Base-by-base conservation (phyloP, 2,113 vertebrate species). In the Psittacus erithacus region DNA sequence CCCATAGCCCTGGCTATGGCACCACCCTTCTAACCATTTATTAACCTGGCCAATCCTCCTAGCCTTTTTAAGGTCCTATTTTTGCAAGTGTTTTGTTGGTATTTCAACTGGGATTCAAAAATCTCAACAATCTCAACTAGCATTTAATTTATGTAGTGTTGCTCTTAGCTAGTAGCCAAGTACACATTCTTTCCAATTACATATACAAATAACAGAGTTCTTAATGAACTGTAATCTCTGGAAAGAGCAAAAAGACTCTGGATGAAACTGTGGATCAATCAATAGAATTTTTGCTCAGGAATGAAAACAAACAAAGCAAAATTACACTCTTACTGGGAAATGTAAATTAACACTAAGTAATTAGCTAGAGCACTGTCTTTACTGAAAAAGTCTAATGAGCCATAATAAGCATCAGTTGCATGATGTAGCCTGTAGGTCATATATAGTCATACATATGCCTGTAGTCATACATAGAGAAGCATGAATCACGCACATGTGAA, bases 141-240 rank as follows among this genome's bases (percentile, higher is more conserved):
- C 76, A 60, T 90, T 93, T 91, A 94, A 95, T 93, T 95, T 95
- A 96, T 80, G 83, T 91, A 60, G 75, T 93, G 87, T 83, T 84
- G 74, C 18, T 88, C 35, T 92, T 53, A n/a, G n/a, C 71, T 84
- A 55, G 38, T 95, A 86, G 92, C 92, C 88, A 96, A 92, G 65
- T 71, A 83, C 24, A 22, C 78, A 71, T 95, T 95, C 93, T 95
- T 95, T 89, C 55, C 67, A 92, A 88, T 94, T 88, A 86, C 29
- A 71, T 60, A 68, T 41, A 74, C 82, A 96, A 90, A 92, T 88
- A 93, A 69, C 19, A 65, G 70, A 57, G 82, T 44, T 93, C 77
- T 78, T 94, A 93, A 96, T 94, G 95, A 96, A 62, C 82, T 95
- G 93, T 76, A 86, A 94, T 92, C 64, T 90, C 85, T 90, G 68